These are phyloP conservation scores for Octodon degus DNA, from an alignment of 2,113 vertebrate species.

Conservation along the genomic window DNA sequence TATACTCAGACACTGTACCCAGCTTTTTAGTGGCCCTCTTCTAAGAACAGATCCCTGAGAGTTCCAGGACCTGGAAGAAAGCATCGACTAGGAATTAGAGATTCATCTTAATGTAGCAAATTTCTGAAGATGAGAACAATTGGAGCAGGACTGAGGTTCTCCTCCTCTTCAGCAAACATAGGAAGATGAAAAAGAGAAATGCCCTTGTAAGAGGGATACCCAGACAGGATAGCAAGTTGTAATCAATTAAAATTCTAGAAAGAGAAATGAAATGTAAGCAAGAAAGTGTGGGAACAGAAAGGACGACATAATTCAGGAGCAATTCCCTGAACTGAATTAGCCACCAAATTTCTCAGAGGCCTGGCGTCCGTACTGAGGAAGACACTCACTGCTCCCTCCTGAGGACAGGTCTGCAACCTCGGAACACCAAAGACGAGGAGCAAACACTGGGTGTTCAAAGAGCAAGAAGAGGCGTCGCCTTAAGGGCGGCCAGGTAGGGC, in stretches of 20 bases:
- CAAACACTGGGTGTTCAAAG: not conserved
- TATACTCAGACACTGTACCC: not conserved
- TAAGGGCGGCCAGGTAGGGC: not conserved
- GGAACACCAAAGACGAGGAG: not conserved
- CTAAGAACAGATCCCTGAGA: not conserved
- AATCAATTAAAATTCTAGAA: constrained; percentile 5
- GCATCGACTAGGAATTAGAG: not conserved
- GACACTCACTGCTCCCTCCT: not conserved
- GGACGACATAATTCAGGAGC: not conserved
- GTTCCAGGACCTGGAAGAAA: constrained; percentile 6
- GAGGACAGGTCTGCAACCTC: not conserved
- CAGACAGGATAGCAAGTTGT: not conserved
- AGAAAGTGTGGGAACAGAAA: not conserved
- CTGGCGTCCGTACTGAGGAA: not conserved
- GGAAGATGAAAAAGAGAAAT: constrained; percentile 21
- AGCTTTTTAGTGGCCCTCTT: not conserved
- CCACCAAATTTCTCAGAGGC: not conserved
- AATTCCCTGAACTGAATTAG: not conserved
- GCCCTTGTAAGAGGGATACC: not conserved
- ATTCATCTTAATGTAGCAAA: not conserved
- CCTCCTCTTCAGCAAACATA: not conserved
- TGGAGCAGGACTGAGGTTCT: not conserved
- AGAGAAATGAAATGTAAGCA: not conserved
- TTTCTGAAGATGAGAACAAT: not conserved
- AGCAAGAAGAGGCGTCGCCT: not conserved